Evolutionary conservation across 2,797 vertebrate genomes (phyloP), one percentile per base, ranked within the genome.

Genomic region (Graptemys geographica): DNA sequence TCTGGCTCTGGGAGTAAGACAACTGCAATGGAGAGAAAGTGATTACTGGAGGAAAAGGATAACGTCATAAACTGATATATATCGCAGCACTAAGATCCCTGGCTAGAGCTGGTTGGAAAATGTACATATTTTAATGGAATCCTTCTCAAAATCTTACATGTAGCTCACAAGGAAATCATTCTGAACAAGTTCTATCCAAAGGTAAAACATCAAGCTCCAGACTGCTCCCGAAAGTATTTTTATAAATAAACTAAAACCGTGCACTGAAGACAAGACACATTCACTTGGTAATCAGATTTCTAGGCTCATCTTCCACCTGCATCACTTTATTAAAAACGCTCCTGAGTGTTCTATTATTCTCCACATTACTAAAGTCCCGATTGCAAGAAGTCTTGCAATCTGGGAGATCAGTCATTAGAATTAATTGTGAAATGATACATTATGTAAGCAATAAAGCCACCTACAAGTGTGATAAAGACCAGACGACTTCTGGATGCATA

Each of bases 51-150:
- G 27, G 57, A 13, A 31, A 59, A 59, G 57, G 57, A 59, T 59
- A 59, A 59, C 57, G 15, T 59, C 57, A 59, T 59, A 59, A 31
- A 31, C 57, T 28, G 57, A 31, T 59, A 59, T 25, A 28, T 27
- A 57, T 55, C 2, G 5, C 57, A 59, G 12, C 57, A 59, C 57
- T 59, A 12, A 31, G 11, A 59, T 15, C 57, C 57, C 57, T 59
- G 28, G 27, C 57, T 59, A 59, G 28, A 28, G 28, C 1, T 31
- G 55, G 57, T 59, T 59, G 57, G 57, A 59, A 59, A 31, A 31
- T 3, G 65, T 37, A 12, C 8, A 16, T 0, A 3, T 25, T 3
- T 23, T 55, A 28, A 5, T 6, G 3, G 2, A 15, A 6, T n/a
- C 31, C 51, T 55, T 80, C 3, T 31, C 12, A 1, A 8, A 37